Conservation (phyloP, 2,888 invertebrate genomes). For the Leistus spinibarbis region DNA sequence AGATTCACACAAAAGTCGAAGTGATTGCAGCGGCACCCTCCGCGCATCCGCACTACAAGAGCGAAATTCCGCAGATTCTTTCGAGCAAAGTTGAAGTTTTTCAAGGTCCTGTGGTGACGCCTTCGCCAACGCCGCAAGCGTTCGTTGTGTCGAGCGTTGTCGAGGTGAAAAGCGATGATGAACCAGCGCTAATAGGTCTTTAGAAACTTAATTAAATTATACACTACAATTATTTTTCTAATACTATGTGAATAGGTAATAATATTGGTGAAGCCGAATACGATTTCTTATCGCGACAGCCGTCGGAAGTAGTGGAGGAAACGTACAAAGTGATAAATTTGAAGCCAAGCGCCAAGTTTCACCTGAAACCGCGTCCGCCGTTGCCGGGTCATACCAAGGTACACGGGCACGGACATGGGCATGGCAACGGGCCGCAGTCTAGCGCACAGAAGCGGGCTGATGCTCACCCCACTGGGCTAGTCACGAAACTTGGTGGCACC, state of each 20-base stretch:
- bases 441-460: slow-evolving; percentile 61
- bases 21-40: slow-evolving; percentile 47
- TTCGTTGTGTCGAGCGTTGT: slow-evolving; percentile 62
- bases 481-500: slow-evolving; percentile 84
- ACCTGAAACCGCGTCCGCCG: slow-evolving; percentile 59
- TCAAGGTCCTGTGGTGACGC: slow-evolving; percentile 47
- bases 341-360: slow-evolving; percentile 68
- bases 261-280: slow-evolving; percentile 82
- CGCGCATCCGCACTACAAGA: slow-evolving; percentile 17
- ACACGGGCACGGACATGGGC: slow-evolving; percentile 44
- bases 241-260: slow-evolving; percentile 63
- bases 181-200: slow-evolving; percentile 63
- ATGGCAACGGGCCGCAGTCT: slow-evolving; percentile 57
- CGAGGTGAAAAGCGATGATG: slow-evolving; percentile 63
- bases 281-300: slow-evolving; percentile 83
- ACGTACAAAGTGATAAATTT: slow-evolving; percentile 83
- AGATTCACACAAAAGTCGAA: slow-evolving; percentile 55
- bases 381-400: slow-evolving; percentile 52
- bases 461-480: slow-evolving; percentile 77
- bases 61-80: slow-evolving; percentile 44
- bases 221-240: background rate
- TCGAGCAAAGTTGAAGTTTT: slow-evolving; percentile 51
- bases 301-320: slow-evolving; percentile 84
- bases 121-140: slow-evolving; percentile 48
- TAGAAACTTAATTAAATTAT: too few relatives aligned